Evolutionary conservation across 2,888 invertebrate genomes (phyloP), one percentile per base, ranked within the genome.

Genomic region (Morpho helenor): DNA sequence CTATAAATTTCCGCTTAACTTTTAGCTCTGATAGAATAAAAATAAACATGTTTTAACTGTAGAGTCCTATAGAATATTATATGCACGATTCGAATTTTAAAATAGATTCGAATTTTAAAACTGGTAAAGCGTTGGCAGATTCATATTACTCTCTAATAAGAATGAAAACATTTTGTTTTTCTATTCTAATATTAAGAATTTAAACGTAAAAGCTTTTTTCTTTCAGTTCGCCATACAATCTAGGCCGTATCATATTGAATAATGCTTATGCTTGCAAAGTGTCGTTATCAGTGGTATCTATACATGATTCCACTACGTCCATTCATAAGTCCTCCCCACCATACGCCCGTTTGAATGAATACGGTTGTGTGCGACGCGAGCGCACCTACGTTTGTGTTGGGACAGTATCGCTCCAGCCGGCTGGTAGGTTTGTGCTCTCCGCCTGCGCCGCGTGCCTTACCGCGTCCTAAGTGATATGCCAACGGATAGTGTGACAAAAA

Each of bases 271-370:
- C 77, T 76, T 72, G 79, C 79, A 72, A 68, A 77, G 75, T 75
- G 76, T 72, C 76, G 58, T 87, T 88, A 87, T 88, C 87, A 87
- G 43, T 47, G 46, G 22, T 53, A 53, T 53, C 53, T 53, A n/a
- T 53, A 52, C 73, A 72, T 66, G 67, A 66, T 75, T 76, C 74
- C 87, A 87, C 88, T 89, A 90, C 87, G 88, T 88, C 85, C 91
- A 91, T 91, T 91, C 90, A 91, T 91, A 78, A 87, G 77, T 75
- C 68, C 79, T 67, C 85, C 87, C 87, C 85, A 63, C 83, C 81
- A 75, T 72, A 22, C 58, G 64, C 50, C 56, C 41, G 75, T 75
- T 80, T 87, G 86, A 88, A 87, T 87, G 88, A 77, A 79, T 61
- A 73, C 69, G 87, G 83, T 81, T 84, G 86, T 68, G 84, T 79